Evolutionary conservation across 2,113 vertebrate genomes (phyloP).

Genomic region (Heterotis niloticus): DNA sequence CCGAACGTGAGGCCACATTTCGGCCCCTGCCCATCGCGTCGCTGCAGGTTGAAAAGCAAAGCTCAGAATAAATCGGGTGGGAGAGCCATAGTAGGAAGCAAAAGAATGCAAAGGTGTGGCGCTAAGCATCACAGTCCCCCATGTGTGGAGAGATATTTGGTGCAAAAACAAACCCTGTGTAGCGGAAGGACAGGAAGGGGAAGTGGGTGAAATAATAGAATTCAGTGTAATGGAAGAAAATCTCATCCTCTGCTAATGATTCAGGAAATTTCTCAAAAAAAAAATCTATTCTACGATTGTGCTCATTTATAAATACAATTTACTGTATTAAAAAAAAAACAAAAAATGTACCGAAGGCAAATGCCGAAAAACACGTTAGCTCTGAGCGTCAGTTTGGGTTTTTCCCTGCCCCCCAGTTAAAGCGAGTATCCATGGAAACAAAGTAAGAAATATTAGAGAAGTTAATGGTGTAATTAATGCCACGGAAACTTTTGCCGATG

Average conservation of each 20-base stretch:
- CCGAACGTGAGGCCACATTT: no score
- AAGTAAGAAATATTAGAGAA: constrained; percentile 20
- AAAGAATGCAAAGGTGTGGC: no score
- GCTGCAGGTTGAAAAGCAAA: no score
- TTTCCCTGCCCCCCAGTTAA: constrained; percentile 13
- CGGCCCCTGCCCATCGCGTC: no score
- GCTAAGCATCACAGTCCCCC: no score
- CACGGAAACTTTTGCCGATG: constrained; percentile 15
- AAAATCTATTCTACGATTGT: background rate
- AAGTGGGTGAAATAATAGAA: constrained; percentile 11
- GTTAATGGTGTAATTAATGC: constrained; percentile 30
- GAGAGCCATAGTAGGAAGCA: no score
- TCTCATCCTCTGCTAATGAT: background rate
- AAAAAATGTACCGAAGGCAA: background rate
- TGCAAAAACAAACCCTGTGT: no score
- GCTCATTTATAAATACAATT: background rate
- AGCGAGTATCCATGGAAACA: constrained; percentile 25
- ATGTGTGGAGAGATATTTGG: no score
- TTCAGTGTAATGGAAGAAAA: background rate
- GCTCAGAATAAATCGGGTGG: no score
- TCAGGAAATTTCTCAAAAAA: constrained; percentile 8
- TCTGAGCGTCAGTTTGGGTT: background rate
- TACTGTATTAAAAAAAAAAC: no score
- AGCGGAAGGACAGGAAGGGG: no score
- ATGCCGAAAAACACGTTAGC: background rate